A percentile compares a stretch with the other conserved stretches of the same genome.
Evolutionary conservation across 2,888 invertebrate species (phyloP).

Genomic region (Byasa hedistus): DNA sequence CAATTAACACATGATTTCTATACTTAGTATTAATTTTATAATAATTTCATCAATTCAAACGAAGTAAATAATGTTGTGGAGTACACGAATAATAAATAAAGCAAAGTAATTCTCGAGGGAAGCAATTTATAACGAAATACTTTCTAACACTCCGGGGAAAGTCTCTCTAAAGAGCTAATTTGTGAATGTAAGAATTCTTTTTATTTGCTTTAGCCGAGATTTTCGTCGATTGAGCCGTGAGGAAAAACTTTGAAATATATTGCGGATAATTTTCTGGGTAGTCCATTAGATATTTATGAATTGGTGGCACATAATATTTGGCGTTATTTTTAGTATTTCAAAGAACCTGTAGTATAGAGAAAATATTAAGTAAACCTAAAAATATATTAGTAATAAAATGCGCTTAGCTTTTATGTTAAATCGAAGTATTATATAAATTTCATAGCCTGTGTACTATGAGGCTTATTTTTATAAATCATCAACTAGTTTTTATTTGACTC

Average conservation of each 20-base stretch:
- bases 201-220: constrained; percentile 48
- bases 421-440: constrained; percentile 50
- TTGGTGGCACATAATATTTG: neutral
- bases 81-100: constrained; percentile 34
- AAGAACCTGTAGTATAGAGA: neutral
- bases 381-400: constrained; percentile 10
- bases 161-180: constrained; percentile 37
- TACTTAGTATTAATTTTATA: neutral
- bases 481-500: constrained; percentile 53
- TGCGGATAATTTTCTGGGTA: neutral
- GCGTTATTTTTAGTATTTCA: neutral
- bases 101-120: constrained; percentile 32
- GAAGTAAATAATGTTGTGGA: constrained; percentile 31
- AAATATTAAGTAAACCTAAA: no score
- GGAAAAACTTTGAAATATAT: constrained; percentile 6
- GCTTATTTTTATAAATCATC: constrained; percentile 51
- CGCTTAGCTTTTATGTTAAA: constrained; percentile 36
- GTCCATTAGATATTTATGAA: constrained; percentile 4
- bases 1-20: neutral
- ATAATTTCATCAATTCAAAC: constrained; percentile 15
- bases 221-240: constrained; percentile 38
- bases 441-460: constrained; percentile 45
- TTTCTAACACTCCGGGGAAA: constrained; percentile 36
- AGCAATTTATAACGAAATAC: constrained; percentile 37
- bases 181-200: constrained; percentile 43